Evolutionary conservation across 1,140 invertebrate genomes (phyloP), one percentile per base, ranked within the genome.

Genomic region (Arctopsyche grandis): DNA sequence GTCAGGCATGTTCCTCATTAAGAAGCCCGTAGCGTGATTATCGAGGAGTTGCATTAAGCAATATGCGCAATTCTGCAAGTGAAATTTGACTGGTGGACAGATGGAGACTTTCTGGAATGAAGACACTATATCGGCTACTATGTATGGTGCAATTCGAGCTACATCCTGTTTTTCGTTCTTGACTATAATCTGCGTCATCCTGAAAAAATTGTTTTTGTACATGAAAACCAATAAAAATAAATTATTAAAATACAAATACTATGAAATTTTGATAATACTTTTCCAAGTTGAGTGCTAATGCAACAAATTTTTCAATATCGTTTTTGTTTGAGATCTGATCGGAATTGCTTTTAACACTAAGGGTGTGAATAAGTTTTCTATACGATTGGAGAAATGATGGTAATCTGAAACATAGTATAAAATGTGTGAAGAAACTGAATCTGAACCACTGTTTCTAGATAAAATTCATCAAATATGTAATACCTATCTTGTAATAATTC

Each of bases 401-500:
- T 71, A 79, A 80, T 71, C 81, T 82, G 24, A 29, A 79, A 74
- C 22, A 26, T 26, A 66, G 12, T 52, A 74, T n/a, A 74, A 48
- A 70, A 14, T n/a, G n/a, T n/a, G n/a, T n/a, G n/a, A n/a, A n/a
- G n/a, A n/a, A n/a, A n/a, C n/a, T n/a, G n/a, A n/a, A n/a, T n/a
- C n/a, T n/a, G n/a, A n/a, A n/a, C n/a, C n/a, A n/a, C n/a, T n/a
- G n/a, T n/a, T n/a, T n/a, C n/a, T n/a, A n/a, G n/a, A n/a, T n/a
- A n/a, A n/a, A n/a, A 56, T 48, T 74, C 12, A 74, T 14, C 3
- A 16, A 5, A 43, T 44, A 43, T 16, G n/a, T n/a, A n/a, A 26
- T 60, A 82, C 81, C 81, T 75, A 56, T 82, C 81, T 44, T 82
- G 81, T 19, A 82, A 26, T 9, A 82, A 16, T 69, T 82, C 78